These are phyloP conservation scores for Timema cristinae DNA, from an alignment of 2,888 invertebrate genomes.

Conservation along the genomic window DNA sequence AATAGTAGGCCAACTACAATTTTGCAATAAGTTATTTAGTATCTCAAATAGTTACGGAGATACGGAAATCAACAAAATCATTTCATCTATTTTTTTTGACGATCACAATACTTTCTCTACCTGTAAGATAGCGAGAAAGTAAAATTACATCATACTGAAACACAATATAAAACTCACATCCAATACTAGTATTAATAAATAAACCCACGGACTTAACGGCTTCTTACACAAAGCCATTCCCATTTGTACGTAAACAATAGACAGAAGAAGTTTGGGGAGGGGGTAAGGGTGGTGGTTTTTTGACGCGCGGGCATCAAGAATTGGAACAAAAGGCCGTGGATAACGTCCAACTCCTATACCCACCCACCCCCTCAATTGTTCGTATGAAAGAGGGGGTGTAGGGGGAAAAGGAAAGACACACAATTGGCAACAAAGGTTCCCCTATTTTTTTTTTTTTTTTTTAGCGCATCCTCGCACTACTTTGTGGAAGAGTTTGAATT, in stretches of 20 bases:
- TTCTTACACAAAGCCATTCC: conserved; percentile 23
- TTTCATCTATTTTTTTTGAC: no score
- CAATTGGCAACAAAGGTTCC: conserved; percentile 33
- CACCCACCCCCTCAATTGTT: conserved; percentile 9
- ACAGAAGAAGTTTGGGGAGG: conserved; percentile 3
- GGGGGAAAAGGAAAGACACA: conserved; percentile 30
- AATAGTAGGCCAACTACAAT: no score
- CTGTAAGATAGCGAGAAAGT: no score
- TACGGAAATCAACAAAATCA: no score
- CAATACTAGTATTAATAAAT: no score
- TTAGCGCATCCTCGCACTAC: conserved; percentile 25
- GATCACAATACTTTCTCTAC: no score
- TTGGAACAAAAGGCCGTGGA: conserved; percentile 32
- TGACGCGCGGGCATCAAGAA: conserved; percentile 33
- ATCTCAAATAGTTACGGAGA: no score
- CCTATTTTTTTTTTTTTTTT: conserved; percentile 14
- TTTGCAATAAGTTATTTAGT: no score
- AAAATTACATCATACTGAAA: no score
- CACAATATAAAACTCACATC: no score
- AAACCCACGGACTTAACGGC: conserved; percentile 22
- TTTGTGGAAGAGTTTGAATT: conserved; percentile 30
- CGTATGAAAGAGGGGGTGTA: conserved; percentile 20
- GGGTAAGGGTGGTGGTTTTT: conserved; percentile 22
- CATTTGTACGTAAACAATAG: conserved; percentile 32
- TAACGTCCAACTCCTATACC: conserved; percentile 27